phyloP scores from a whole-genome alignment of 2,888 invertebrate genomes.

The Halictus ligatus region DNA sequence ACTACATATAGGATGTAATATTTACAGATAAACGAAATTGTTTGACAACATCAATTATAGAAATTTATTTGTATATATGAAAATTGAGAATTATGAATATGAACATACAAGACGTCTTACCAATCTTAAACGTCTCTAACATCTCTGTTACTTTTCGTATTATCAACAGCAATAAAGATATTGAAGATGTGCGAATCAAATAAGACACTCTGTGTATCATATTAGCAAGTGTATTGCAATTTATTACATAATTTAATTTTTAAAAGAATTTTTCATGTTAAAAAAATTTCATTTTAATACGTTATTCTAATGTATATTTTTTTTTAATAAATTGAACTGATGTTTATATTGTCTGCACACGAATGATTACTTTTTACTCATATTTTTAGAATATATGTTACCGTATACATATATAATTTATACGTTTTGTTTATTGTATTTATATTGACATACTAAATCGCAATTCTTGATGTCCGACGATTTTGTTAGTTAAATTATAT shows the following conservation, averaged over 20 bases:
- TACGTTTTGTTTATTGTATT: conserved; percentile 40
- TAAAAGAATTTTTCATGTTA: conserved; percentile 37
- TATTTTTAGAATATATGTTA: conserved; percentile 30
- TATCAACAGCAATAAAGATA: neutral
- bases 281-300: conserved; percentile 12
- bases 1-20: conserved; percentile 19
- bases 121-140: neutral
- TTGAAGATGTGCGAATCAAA: neutral
- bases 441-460: conserved; percentile 15
- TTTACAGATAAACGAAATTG: conserved; percentile 24
- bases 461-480: conserved; percentile 17
- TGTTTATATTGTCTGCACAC: conserved; percentile 20
- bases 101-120: neutral
- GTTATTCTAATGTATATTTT: conserved; percentile 12
- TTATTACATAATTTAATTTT: conserved; percentile 26
- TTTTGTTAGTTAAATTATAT: conserved; percentile 33
- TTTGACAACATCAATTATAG: conserved; percentile 7
- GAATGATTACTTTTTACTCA: conserved; percentile 15
- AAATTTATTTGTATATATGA: conserved; percentile 29
- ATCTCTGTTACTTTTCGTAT: conserved; percentile 3
- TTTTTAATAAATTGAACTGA: conserved; percentile 18
- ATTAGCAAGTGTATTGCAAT: conserved; percentile 22
- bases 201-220: conserved; percentile 11
- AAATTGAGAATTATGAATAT: conserved; percentile 13
- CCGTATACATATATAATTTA: conserved; percentile 39